These are phyloP conservation scores for Caenorhabditis panamensis DNA, from an alignment of 2,888 invertebrate species.

Conservation along the genomic window DNA sequence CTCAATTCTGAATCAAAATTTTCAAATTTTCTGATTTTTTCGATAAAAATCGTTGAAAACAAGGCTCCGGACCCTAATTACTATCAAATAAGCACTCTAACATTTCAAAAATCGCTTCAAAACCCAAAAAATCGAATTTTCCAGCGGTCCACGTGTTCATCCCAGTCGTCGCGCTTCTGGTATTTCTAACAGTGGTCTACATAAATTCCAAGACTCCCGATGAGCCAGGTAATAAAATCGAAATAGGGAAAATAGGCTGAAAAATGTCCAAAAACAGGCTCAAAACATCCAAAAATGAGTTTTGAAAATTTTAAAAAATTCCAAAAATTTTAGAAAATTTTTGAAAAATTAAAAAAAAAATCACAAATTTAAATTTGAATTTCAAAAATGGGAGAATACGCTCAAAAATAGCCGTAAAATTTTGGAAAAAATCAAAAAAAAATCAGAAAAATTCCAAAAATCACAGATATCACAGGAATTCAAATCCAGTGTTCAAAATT, in stretches of 20 bases:
- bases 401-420: too few species aligned
- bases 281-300: slow-evolving; percentile 12
- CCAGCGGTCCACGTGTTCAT: slow-evolving; percentile 76
- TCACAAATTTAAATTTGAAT: slow-evolving; percentile 22
- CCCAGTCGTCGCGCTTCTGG: slow-evolving; percentile 72
- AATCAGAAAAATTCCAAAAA: slow-evolving; percentile 11
- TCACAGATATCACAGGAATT: too few species aligned
- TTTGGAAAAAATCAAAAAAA: slow-evolving; percentile 20
- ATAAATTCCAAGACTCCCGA: slow-evolving; percentile 49
- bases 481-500: too few species aligned
- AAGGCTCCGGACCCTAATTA: too few species aligned
- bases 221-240: slow-evolving; percentile 33
- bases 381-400: too few species aligned
- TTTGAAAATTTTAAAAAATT: slow-evolving; percentile 3
- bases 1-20: too few species aligned
- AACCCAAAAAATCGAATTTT: too few species aligned
- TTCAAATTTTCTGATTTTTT: too few species aligned
- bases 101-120: too few species aligned
- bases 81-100: too few species aligned
- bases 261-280: slow-evolving; percentile 2
- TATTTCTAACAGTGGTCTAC: slow-evolving; percentile 67
- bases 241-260: slow-evolving; percentile 11
- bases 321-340: slow-evolving; percentile 17
- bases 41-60: too few species aligned
- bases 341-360: slow-evolving; percentile 6